Conservation (phyloP, 2,888 invertebrate species). For the Neoaliturus tenellus region DNA sequence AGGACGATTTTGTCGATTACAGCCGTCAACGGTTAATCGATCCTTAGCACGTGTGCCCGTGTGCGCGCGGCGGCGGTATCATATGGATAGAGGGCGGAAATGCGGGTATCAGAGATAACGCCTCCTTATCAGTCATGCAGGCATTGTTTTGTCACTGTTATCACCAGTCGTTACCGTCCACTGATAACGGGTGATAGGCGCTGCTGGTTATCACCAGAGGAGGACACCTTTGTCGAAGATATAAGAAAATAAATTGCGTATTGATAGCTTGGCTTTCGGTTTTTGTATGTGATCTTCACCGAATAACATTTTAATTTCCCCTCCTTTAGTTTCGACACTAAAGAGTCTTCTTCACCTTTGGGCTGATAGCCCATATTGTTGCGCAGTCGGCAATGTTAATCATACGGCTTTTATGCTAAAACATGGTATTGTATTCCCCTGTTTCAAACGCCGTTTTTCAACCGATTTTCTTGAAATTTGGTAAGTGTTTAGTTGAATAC, state of each 20-base stretch:
- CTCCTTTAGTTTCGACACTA: neutral
- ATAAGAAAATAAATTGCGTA: neutral
- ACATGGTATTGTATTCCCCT: too few relatives aligned
- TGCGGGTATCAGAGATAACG: slow-evolving; percentile 43
- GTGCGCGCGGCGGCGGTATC: neutral
- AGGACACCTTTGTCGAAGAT: slow-evolving; percentile 12
- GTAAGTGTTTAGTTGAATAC: too few relatives aligned
- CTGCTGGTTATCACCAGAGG: neutral
- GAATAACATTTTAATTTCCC: neutral
- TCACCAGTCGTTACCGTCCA: slow-evolving; percentile 30
- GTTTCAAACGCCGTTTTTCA: too few relatives aligned
- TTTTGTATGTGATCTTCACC: too few relatives aligned
- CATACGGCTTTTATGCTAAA: too few relatives aligned
- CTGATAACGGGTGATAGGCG: slow-evolving; percentile 20
- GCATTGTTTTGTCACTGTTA: slow-evolving; percentile 41
- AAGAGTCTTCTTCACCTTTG: too few relatives aligned
- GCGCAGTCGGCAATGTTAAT: too few relatives aligned
- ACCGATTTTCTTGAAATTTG: too few relatives aligned
- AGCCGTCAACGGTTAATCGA: too few relatives aligned
- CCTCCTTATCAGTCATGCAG: slow-evolving; percentile 37
- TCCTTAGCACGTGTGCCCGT: neutral
- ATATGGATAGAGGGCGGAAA: slow-evolving; percentile 13
- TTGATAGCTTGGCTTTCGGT: too few relatives aligned
- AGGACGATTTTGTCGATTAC: too few relatives aligned
- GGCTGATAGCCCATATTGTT: too few relatives aligned